Conservation (phyloP, 2,888 invertebrate genomes). For the Cerastis rubricosa region DNA sequence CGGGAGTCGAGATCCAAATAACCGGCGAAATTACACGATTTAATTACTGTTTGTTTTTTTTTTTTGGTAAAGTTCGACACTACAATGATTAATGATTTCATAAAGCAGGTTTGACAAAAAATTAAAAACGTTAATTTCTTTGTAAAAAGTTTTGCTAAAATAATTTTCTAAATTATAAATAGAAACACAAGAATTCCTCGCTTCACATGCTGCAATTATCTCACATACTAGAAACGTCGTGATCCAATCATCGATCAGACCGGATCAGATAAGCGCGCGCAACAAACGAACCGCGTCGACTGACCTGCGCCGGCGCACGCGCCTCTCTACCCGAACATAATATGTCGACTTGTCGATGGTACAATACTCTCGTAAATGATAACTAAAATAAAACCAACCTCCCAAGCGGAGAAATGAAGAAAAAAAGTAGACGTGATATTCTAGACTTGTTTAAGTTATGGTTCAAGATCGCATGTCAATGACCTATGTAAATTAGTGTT, state of each 20-base stretch:
- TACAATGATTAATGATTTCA: constrained; percentile 42
- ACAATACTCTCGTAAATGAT: constrained; percentile 83
- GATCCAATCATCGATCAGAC: constrained; percentile 58
- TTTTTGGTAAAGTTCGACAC: constrained; percentile 66
- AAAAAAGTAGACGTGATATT: constrained; percentile 67
- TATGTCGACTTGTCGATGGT: constrained; percentile 76
- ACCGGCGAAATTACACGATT: constrained; percentile 79
- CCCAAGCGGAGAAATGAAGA: constrained; percentile 79
- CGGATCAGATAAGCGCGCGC: constrained; percentile 80
- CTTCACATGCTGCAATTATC: constrained; percentile 49
- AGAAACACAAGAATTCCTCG: constrained; percentile 34
- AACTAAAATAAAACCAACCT: constrained; percentile 87
- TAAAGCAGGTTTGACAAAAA: constrained; percentile 14
- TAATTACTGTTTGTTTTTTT: constrained; percentile 74
- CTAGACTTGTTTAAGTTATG: constrained; percentile 57
- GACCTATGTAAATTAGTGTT: constrained; percentile 66
- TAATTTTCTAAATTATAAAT: constrained; percentile 9
- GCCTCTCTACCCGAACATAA: constrained; percentile 75
- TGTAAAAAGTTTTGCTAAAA: not conserved
- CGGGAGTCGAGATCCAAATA: constrained; percentile 81
- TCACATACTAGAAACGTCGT: constrained; percentile 53
- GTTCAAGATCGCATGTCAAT: constrained; percentile 68
- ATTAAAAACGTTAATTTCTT: constrained; percentile 1
- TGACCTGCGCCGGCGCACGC: constrained; percentile 82
- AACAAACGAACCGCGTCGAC: constrained; percentile 82